Base-by-base conservation (phyloP, 2,888 invertebrate genomes). In the Monopis laevigella region DNA sequence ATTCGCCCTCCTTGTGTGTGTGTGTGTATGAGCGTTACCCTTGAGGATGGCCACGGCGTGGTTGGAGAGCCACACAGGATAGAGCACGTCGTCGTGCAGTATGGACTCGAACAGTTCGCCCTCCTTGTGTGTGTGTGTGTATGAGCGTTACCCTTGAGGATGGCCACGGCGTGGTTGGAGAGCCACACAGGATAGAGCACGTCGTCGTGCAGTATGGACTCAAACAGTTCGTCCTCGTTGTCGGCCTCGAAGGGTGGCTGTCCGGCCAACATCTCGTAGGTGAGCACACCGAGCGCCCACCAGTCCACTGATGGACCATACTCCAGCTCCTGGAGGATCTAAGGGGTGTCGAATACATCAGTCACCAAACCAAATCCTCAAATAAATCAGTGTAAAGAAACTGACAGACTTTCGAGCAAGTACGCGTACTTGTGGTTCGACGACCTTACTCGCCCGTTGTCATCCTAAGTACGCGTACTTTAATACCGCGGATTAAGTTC, bases 241-340 rank as follows among this genome's bases (percentile, higher is more conserved):
- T 99, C 98, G 3, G 98, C 98, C 83, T 99, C 98, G 78, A 99
- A 99, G 10, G 98, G 98, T 44, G 98, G 98, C 74, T 99, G 98
- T 0, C 98, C 98, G 1, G 97, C 98, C 93, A 98, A 92, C 98
- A 98, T 98, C 85, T 98, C 98, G 75, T 98, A 98, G 93, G 98
- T 93, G 34, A 98, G 85, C 45, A 98, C 98, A 40, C 98, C 98
- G 50, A 98, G 84, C 47, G 98, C 98, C 98, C 98, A 98, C 93
- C 93, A 93, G 75, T 93, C 93, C 44, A 94, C 93, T 46, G 91
- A 90, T 21, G 92, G 89, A 0, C 93, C 93, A 63, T 93, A 93
- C 62, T 97, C 93, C 56, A 93, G 84, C 75, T 96, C 96, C 71
- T 96, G 94, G 43, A 96, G 84, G 63, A 96, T 96, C 87, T 80